Evolutionary conservation across 2,888 invertebrate species (phyloP).

Genomic region (Nowickia ferox): DNA sequence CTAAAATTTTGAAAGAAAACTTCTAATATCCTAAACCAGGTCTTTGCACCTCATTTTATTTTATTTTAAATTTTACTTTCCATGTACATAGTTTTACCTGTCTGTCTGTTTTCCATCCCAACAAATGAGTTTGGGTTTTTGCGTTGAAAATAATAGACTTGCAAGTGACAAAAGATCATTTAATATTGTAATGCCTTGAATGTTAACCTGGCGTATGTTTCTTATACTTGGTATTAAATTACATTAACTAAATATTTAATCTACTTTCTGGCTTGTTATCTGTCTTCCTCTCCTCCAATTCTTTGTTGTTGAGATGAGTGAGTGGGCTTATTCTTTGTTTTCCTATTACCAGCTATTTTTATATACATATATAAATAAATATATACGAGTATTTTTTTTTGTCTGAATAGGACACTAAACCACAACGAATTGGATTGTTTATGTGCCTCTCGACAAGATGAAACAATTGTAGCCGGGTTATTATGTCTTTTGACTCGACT

Average conservation of each 20-base stretch:
- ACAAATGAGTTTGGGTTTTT: background rate
- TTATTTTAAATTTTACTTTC: background rate
- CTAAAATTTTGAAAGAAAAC: background rate
- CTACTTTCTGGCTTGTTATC: constrained; percentile 42
- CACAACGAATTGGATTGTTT: constrained; percentile 64
- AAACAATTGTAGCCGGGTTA: constrained; percentile 54
- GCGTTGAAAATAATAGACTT: background rate
- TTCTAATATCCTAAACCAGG: background rate
- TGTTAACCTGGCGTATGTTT: constrained; percentile 39
- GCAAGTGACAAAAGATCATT: constrained; percentile 51
- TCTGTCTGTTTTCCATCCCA: background rate
- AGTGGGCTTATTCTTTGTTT: constrained; percentile 54
- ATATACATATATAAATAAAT: no score
- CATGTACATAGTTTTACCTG: background rate
- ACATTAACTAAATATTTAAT: constrained; percentile 49
- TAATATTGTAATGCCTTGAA: constrained; percentile 41
- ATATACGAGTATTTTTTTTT: no score
- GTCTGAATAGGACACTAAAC: constrained; percentile 57
- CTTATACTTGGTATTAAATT: constrained; percentile 38
- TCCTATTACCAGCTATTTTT: constrained; percentile 8
- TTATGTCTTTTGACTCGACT: constrained; percentile 54
- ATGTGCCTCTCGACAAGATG: constrained; percentile 54
- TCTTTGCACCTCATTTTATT: background rate
- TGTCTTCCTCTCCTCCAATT: background rate
- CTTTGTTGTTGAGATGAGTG: constrained; percentile 17